phyloP scores from a whole-genome alignment of 2,113 vertebrate species.

The Archilochus colubris region DNA sequence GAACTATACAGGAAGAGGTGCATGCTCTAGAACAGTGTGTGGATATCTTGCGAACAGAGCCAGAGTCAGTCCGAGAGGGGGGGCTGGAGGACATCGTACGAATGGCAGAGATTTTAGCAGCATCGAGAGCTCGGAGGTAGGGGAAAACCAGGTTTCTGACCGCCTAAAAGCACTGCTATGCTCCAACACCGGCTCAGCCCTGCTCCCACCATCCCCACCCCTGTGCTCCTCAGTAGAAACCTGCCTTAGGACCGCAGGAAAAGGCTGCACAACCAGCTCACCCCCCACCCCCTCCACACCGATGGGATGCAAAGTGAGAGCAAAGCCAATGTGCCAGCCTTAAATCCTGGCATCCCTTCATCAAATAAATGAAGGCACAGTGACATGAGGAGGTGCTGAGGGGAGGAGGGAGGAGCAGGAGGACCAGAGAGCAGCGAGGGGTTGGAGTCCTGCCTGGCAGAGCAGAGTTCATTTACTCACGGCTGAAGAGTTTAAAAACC shows the following conservation, averaged over 20 bases:
- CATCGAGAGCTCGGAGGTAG: constrained; percentile 72
- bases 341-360: not conserved
- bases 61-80: constrained; percentile 47
- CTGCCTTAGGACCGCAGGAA: not conserved
- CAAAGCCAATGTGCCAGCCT: not conserved
- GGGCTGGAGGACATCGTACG: constrained; percentile 58
- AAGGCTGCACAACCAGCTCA: not conserved
- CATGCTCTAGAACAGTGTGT: constrained; percentile 72
- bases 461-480: not conserved
- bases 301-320: not conserved
- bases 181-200: not conserved
- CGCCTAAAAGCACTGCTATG: constrained; percentile 56
- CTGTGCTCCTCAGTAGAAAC: not conserved
- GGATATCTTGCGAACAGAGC: constrained; percentile 63
- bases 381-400: constrained; percentile 1
- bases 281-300: not conserved
- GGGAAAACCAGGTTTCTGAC: constrained; percentile 48
- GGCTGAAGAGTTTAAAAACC: not conserved
- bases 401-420: not conserved
- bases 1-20: constrained; percentile 73
- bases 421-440: not conserved
- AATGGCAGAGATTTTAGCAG: constrained; percentile 70
- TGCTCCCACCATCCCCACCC: not conserved
- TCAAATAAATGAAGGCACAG: constrained; percentile 59
- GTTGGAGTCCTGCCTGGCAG: not conserved